Conservation (phyloP, 2,888 invertebrate genomes). For the Drosophila formosana region DNA sequence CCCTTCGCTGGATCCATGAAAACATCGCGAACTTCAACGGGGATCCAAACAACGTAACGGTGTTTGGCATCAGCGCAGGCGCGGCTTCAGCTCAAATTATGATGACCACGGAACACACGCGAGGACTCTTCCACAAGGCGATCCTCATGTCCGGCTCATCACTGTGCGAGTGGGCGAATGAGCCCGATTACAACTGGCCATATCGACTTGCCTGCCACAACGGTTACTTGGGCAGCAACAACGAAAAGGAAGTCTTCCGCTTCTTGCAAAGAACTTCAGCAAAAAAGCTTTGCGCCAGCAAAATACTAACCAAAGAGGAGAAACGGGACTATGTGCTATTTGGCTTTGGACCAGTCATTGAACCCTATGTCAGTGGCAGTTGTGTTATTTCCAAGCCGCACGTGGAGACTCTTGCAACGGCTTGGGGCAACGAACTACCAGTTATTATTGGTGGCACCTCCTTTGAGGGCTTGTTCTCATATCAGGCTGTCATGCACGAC, state of each 20-base stretch:
- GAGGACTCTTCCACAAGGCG: conserved; percentile 83
- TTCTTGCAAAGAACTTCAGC: conserved; percentile 62
- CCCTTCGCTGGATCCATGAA: conserved; percentile 85
- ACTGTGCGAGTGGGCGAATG: conserved; percentile 77
- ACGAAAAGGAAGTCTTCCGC: conserved; percentile 80
- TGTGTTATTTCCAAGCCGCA: conserved; percentile 74
- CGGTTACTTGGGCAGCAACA: conserved; percentile 82
- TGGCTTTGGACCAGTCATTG: conserved; percentile 80
- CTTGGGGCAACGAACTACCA: conserved; percentile 83
- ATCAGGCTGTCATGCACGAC: conserved; percentile 56
- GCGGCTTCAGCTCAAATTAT: conserved; percentile 85
- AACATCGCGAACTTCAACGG: conserved; percentile 86
- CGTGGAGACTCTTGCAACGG: conserved; percentile 63
- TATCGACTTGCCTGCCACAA: conserved; percentile 79
- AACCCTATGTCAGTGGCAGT: conserved; percentile 77
- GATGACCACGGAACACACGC: conserved; percentile 85
- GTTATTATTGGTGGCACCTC: conserved; percentile 82
- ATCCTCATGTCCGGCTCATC: conserved; percentile 82
- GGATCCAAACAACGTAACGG: conserved; percentile 85
- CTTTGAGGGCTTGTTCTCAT: conserved; percentile 81
- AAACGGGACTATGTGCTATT: conserved; percentile 62
- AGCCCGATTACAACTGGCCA: conserved; percentile 71
- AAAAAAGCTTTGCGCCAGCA: conserved; percentile 52
- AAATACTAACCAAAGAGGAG: conserved; percentile 72
- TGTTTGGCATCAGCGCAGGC: conserved; percentile 86